These are phyloP conservation scores for Cryptomyrus ogoouensis DNA, from an alignment of 2,113 vertebrate species.

Conservation along the genomic window DNA sequence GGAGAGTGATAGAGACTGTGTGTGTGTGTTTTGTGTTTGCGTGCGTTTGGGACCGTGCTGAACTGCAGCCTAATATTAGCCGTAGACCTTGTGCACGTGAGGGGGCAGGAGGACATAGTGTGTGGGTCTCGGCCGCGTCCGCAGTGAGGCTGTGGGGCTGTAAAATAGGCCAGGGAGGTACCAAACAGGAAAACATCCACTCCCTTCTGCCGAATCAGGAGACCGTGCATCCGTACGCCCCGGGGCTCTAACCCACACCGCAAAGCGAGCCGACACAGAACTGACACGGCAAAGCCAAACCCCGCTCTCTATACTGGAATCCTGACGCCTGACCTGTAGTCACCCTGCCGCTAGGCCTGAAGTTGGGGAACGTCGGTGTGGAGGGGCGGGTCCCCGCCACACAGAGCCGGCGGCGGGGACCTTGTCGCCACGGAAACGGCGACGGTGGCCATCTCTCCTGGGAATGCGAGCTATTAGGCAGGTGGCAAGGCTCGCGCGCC, in stretches of 20 bases:
- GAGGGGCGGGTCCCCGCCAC: conserved; percentile 44
- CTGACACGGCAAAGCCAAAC: not conserved
- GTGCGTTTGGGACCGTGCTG: conserved; percentile 21
- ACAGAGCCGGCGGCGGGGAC: conserved; percentile 41
- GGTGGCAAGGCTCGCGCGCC: conserved; percentile 25
- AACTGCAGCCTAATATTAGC: conserved; percentile 11
- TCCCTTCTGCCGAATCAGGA: not conserved
- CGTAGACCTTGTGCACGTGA: not conserved
- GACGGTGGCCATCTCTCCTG: not conserved
- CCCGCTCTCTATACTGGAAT: not conserved
- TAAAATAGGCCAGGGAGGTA: not conserved
- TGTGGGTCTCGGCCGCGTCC: too few species aligned
- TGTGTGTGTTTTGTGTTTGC: conserved; percentile 4
- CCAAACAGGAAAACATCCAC: not conserved
- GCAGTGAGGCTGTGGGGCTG: not conserved
- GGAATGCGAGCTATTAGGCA: conserved; percentile 13
- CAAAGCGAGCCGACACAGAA: not conserved
- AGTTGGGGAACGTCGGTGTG: conserved; percentile 45
- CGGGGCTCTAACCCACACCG: not conserved
- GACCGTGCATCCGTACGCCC: not conserved
- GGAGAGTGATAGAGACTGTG: not conserved
- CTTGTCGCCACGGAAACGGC: conserved; percentile 39
- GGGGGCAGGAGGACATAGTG: not conserved
- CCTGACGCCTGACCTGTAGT: not conserved
- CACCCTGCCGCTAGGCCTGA: not conserved